Evolutionary conservation across 2,113 vertebrate species (phyloP).

Genomic region (Morone chrysops): DNA sequence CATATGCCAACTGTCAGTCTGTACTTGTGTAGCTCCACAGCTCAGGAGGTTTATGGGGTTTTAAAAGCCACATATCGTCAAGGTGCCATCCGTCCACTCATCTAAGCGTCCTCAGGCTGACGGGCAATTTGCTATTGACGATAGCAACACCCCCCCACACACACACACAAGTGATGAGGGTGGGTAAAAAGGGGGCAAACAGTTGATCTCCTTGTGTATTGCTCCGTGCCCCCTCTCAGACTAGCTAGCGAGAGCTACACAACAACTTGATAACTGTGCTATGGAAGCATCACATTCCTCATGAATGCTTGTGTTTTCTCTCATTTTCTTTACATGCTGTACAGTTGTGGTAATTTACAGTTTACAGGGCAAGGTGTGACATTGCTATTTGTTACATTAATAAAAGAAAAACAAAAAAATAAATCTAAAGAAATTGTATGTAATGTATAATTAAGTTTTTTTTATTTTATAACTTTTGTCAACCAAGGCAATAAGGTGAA

Average conservation of each 20-base stretch:
- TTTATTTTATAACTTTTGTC: too few relatives aligned
- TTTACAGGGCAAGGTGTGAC: too few relatives aligned
- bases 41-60: constrained; percentile 73
- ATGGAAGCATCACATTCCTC: too few relatives aligned
- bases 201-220: not conserved
- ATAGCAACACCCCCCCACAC: not conserved
- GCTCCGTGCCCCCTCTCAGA: not conserved
- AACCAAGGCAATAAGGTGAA: too few relatives aligned
- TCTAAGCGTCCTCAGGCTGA: constrained; percentile 41
- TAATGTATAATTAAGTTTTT: too few relatives aligned
- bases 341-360: not conserved
- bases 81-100: constrained; percentile 41
- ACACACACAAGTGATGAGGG: constrained; percentile 7
- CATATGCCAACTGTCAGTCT: constrained; percentile 71
- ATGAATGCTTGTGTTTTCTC: too few relatives aligned
- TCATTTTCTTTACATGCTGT: not conserved
- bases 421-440: too few relatives aligned
- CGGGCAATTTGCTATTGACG: constrained; percentile 51
- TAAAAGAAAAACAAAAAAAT: too few relatives aligned
- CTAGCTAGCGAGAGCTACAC: not conserved
- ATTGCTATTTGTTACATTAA: too few relatives aligned
- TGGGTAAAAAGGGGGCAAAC: constrained; percentile 4
- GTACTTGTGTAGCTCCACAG: constrained; percentile 49
- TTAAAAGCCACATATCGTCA: constrained; percentile 73
- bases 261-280: not conserved